Evolutionary conservation across 2,888 invertebrate species (phyloP).

Genomic region (Polia nebulosa): DNA sequence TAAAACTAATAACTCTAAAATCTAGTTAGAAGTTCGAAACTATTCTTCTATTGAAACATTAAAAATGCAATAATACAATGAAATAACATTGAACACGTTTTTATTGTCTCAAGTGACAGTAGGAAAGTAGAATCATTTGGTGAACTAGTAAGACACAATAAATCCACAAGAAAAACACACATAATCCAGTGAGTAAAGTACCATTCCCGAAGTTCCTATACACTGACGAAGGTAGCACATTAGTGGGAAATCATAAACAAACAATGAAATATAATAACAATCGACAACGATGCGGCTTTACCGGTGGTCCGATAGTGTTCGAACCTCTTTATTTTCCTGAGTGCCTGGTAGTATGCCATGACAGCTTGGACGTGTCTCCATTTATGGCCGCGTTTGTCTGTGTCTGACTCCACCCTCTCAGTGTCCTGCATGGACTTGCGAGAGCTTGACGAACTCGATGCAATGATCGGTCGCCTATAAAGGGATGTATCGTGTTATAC

Average conservation of each 20-base stretch:
- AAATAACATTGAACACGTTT: constrained; percentile 79
- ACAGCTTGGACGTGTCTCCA: constrained; percentile 97
- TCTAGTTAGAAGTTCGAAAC: constrained; percentile 65
- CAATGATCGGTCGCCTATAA: constrained; percentile 90
- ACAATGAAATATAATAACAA: constrained; percentile 81
- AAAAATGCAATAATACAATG: constrained; percentile 82
- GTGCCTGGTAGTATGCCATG: constrained; percentile 97
- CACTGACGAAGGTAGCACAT: constrained; percentile 87
- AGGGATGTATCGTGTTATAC: constrained; percentile 86
- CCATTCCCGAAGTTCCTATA: constrained; percentile 88
- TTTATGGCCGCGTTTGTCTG: constrained; percentile 92
- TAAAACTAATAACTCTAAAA: constrained; percentile 81
- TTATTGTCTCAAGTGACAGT: constrained; percentile 81
- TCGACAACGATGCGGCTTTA: constrained; percentile 84
- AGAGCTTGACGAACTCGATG: constrained; percentile 88
- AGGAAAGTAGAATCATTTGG: constrained; percentile 83
- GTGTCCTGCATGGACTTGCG: constrained; percentile 87
- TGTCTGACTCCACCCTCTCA: constrained; percentile 83
- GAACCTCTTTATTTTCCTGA: constrained; percentile 97
- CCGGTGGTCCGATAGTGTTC: constrained; percentile 79
- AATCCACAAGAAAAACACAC: constrained; percentile 88
- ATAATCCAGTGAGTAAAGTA: constrained; percentile 84
- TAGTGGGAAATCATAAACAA: constrained; percentile 86
- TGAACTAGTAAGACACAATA: constrained; percentile 87
- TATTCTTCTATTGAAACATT: constrained; percentile 79